phyloP scores from a whole-genome alignment of 2,797 vertebrate species.

The Premnoplex brunnescens region DNA sequence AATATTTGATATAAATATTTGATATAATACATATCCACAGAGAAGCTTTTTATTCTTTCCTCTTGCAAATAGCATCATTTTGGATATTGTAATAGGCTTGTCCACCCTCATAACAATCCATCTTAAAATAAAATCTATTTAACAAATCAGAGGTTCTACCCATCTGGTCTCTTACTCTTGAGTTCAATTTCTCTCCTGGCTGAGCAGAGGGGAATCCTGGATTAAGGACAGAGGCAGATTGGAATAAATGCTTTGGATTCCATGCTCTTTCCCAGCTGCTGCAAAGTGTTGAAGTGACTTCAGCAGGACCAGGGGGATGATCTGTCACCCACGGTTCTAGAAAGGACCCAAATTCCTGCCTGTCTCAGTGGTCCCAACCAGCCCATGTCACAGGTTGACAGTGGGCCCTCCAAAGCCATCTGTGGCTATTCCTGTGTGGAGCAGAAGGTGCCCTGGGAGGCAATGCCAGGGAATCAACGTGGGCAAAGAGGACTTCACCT shows the following conservation, averaged over 20 bases:
- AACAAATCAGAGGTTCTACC: not conserved
- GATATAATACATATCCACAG: not conserved
- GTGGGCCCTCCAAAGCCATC: not conserved
- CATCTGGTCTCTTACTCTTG: not conserved
- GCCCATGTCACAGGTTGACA: no score
- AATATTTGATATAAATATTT: not conserved
- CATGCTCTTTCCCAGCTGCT: not conserved
- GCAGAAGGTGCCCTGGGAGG: not conserved
- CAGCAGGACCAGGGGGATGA: not conserved
- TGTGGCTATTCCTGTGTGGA: not conserved
- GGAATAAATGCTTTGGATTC: not conserved
- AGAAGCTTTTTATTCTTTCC: not conserved
- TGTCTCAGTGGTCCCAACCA: not conserved
- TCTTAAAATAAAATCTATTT: not conserved
- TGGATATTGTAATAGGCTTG: no score
- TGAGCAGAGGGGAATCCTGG: not conserved
- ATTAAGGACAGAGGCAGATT: not conserved
- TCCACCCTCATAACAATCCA: no score
- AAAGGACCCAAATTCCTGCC: not conserved
- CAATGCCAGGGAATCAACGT: accelerated
- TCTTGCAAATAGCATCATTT: not conserved
- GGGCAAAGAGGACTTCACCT: not conserved
- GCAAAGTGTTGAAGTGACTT: not conserved
- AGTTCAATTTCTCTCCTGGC: not conserved
- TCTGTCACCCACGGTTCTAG: not conserved